Conservation (phyloP, 1,140 invertebrate genomes). For the Calephelis virginiensis region DNA sequence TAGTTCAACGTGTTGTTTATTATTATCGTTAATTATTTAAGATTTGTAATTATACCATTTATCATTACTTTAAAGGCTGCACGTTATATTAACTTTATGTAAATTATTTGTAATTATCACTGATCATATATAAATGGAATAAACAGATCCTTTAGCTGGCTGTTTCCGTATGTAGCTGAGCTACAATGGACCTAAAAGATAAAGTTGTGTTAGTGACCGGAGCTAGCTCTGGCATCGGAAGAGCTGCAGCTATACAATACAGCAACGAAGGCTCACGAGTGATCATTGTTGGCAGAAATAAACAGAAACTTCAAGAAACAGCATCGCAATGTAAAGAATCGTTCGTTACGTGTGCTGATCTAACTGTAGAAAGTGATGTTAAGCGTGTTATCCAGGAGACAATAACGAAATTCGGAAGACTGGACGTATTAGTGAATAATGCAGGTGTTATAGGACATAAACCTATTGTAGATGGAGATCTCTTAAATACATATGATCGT, state of each 20-base stretch:
- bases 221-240: slow-evolving; percentile 19
- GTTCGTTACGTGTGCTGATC: slow-evolving; percentile 24
- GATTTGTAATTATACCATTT: no score
- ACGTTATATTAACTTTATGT: neutral
- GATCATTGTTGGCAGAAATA: slow-evolving; percentile 34
- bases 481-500: slow-evolving; percentile 1
- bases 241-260: slow-evolving; percentile 36
- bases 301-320: slow-evolving; percentile 23
- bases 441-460: neutral
- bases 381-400: slow-evolving; percentile 27
- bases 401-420: slow-evolving; percentile 32
- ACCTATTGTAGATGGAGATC: neutral
- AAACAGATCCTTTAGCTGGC: no score
- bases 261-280: slow-evolving; percentile 39
- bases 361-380: slow-evolving; percentile 33
- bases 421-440: slow-evolving; percentile 40
- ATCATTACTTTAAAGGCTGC: no score
- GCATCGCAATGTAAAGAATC: slow-evolving; percentile 29
- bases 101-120: neutral
- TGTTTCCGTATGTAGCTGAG: no score
- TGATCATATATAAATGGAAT: neutral
- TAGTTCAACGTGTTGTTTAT: no score
- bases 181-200: slow-evolving; percentile 4
- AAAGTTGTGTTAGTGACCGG: slow-evolving; percentile 45
- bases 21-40: no score